phyloP scores from a whole-genome alignment of 2,113 vertebrate species.

The Carassius carassius region DNA sequence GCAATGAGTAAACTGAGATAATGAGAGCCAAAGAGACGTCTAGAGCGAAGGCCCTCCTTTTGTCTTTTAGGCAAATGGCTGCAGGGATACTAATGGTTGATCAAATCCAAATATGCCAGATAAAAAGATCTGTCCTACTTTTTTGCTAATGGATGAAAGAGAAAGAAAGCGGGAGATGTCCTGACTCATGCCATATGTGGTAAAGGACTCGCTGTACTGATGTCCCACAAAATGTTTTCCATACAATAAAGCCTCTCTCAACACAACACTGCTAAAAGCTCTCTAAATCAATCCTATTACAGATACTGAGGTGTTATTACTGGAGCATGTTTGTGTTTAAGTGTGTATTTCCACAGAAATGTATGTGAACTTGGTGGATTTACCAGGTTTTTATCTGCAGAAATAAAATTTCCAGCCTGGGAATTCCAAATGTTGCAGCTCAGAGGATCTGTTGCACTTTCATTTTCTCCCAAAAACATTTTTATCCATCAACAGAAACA shows the following conservation, averaged over 20 bases:
- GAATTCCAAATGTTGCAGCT: not conserved
- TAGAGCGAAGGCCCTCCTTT: not conserved
- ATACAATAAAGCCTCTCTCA: constrained; percentile 17
- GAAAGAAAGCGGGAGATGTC: not conserved
- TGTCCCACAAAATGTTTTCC: constrained; percentile 8
- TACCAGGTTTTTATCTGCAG: not conserved
- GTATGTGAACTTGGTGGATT: not conserved
- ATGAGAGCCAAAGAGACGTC: constrained; percentile 12
- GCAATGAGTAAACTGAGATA: constrained; percentile 28
- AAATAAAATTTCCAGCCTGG: not conserved
- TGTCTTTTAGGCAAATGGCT: constrained; percentile 17
- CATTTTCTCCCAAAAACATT: not conserved
- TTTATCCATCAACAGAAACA: not conserved
- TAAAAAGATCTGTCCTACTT: constrained; percentile 17
- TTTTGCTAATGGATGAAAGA: constrained; percentile 33
- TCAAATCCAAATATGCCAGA: constrained; percentile 1
- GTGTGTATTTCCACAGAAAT: constrained; percentile 2
- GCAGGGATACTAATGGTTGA: constrained; percentile 31
- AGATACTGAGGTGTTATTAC: constrained; percentile 16
- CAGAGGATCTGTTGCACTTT: not conserved
- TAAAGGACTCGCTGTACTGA: not conserved
- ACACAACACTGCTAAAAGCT: constrained; percentile 12
- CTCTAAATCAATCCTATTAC: constrained; percentile 1
- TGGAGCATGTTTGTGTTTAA: not conserved
- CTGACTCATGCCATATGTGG: constrained; percentile 25